A percentile compares a stretch with the other conserved stretches of the same genome.
These are phyloP conservation scores for Poliocrania exsul DNA, from an alignment of 2,797 vertebrate species.

Conservation along the genomic window DNA sequence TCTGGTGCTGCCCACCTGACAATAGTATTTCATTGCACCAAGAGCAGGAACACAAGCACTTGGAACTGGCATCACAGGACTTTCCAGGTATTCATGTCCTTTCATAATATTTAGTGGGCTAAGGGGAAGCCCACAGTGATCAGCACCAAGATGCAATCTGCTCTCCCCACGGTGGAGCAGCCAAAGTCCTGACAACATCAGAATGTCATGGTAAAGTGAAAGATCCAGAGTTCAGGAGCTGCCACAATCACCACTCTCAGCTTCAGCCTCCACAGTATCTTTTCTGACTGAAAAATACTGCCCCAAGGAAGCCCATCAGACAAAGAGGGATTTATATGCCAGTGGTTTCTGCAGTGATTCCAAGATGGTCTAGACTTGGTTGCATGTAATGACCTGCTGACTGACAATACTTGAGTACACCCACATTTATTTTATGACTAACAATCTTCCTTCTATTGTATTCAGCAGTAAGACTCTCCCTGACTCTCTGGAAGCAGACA, in stretches of 20 bases:
- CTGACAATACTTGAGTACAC: background rate
- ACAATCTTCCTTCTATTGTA: background rate
- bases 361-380: background rate
- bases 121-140: background rate
- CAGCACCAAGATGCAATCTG: background rate
- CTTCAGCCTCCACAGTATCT: background rate
- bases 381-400: background rate
- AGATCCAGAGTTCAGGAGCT: background rate
- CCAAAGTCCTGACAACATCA: background rate
- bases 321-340: background rate
- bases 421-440: background rate
- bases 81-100: accelerated
- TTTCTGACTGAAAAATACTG: background rate
- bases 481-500: background rate
- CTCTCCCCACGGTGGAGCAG: background rate
- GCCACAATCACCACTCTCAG: background rate
- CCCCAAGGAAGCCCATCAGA: background rate
- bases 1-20: background rate
- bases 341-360: background rate
- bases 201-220: background rate
- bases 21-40: background rate
- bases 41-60: background rate
- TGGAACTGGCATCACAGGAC: background rate
- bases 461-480: background rate
- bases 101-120: background rate